Base-by-base conservation (phyloP, 2,888 invertebrate species). In the Pollenia griseotomentosa region DNA sequence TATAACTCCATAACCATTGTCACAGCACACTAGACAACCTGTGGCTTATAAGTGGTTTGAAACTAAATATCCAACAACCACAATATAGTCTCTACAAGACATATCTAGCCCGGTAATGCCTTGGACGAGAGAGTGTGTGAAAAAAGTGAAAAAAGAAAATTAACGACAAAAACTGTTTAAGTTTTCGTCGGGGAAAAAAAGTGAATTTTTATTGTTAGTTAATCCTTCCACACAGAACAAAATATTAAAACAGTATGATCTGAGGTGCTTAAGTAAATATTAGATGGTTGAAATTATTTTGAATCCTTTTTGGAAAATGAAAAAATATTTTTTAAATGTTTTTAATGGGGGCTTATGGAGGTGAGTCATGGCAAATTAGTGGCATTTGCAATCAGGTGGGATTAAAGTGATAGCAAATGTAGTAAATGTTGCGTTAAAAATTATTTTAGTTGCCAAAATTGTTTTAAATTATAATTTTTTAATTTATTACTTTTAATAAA, bases 41-140 rank as follows among this genome's bases (percentile, higher is more conserved):
- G 80, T 77, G 83, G 83, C 73, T 80, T 73, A 59, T 61, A 80
- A 86, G 77, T 83, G 80, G 83, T 83, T 75, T 57, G 33, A 82
- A 75, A 71, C 63, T 63, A 63, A 70, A 53, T 70, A 61, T 33
- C 53, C 61, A 59, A 6, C 57, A 66, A 71, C 55, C 70, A 57
- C 70, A 83, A 70, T 61, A 74, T 16, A 55, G 53, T 33, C 46
- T 55, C 16, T 12, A 61, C 61, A 51, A 42, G 33, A 33, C n/a
- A 51, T 46, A 40, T 55, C n/a, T 46, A 48, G 23, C n/a, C 16
- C 40, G 63, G 59, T 9, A 33, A 53, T 42, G 42, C 10, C 16
- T n/a, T 33, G 55, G 48, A 7, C 14, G 33, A 61, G 79, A 16
- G 63, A 48, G 63, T 19, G 53, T 42, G 48, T 79, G 48, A 14